These are phyloP conservation scores for Cavia porcellus DNA, from an alignment of 2,113 vertebrate genomes.

Conservation along the genomic window DNA sequence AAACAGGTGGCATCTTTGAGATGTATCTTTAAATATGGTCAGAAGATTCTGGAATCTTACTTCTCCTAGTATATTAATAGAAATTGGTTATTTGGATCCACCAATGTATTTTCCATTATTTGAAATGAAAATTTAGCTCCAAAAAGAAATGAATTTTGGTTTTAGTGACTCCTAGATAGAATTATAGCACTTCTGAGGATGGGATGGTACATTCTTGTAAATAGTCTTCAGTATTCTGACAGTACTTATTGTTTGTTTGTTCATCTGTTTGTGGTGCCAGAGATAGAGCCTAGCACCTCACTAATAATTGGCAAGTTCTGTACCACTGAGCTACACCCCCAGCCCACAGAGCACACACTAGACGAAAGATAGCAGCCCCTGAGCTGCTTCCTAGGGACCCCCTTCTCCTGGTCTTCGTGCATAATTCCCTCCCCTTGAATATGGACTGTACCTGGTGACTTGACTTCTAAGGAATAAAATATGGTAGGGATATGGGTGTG, in stretches of 20 bases:
- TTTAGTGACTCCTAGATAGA: neutral
- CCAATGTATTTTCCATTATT: slow-evolving; percentile 30
- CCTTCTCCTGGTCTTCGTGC: neutral
- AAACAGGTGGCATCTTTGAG: slow-evolving; percentile 41
- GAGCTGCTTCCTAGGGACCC: neutral
- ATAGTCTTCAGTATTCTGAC: neutral
- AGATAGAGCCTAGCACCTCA: neutral
- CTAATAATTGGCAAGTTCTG: neutral
- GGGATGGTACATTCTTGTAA: neutral
- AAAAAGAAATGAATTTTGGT: neutral
- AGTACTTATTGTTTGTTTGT: neutral
- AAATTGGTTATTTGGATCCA: neutral
- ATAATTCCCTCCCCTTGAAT: neutral
- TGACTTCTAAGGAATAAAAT: neutral
- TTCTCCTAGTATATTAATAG: neutral
- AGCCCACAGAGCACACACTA: neutral
- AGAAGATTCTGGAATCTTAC: slow-evolving; percentile 55
- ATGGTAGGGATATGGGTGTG: neutral
- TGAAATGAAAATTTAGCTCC: slow-evolving; percentile 37
- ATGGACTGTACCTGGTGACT: neutral
- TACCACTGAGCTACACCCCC: neutral
- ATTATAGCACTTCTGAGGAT: neutral
- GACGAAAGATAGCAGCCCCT: neutral
- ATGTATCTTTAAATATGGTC: neutral
- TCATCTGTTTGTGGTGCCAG: neutral